Conservation (phyloP, 2,888 invertebrate species). For the Drosophila merina region DNA sequence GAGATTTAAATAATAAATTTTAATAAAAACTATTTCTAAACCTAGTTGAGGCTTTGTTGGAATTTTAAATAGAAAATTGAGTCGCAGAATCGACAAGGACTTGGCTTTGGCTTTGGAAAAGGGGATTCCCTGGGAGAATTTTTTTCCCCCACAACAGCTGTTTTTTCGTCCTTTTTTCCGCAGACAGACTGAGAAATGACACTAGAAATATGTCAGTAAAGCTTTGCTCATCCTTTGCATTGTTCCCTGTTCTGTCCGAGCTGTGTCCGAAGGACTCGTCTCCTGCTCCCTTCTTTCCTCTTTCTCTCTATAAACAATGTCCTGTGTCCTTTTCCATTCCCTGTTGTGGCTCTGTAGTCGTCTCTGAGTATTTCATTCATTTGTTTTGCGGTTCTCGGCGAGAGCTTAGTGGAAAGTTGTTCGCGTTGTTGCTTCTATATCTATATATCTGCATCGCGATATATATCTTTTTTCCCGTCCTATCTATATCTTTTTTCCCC, state of each 20-base stretch:
- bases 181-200: conserved; percentile 52
- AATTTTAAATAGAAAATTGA: no score
- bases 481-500: background rate
- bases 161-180: background rate
- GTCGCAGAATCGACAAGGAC: conserved; percentile 52
- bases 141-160: background rate
- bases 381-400: conserved; percentile 68
- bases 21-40: no score
- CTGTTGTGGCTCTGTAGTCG: conserved; percentile 57
- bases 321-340: conserved; percentile 4
- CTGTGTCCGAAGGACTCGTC: background rate
- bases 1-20: no score
- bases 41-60: no score
- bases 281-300: background rate
- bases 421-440: conserved; percentile 1
- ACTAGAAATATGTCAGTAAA: conserved; percentile 71
- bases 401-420: conserved; percentile 53
- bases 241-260: no score
- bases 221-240: conserved; percentile 49
- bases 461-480: conserved; percentile 8
- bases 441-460: background rate
- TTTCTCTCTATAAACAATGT: conserved; percentile 8
- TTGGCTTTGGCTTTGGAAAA: conserved; percentile 52
- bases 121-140: no score
- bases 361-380: conserved; percentile 68